phyloP scores from a whole-genome alignment of 2,888 invertebrate species.

The Endotricha flammealis region DNA sequence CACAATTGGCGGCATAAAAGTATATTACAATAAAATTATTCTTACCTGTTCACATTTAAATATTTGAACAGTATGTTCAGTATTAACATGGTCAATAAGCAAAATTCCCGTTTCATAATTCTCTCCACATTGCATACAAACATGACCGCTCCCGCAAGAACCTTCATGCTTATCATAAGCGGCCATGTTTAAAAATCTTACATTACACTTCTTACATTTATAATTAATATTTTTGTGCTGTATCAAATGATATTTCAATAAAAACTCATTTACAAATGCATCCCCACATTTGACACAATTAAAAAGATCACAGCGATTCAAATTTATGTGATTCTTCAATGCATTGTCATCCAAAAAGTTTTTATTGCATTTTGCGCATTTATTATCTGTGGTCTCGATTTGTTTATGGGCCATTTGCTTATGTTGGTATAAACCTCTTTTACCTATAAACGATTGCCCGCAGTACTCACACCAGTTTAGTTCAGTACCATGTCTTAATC shows the following conservation, averaged over 20 bases:
- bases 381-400: slow-evolving; percentile 11
- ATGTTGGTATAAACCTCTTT: slow-evolving; percentile 26
- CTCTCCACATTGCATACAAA: slow-evolving; percentile 27
- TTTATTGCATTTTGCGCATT: slow-evolving; percentile 17
- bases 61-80: slow-evolving; percentile 15
- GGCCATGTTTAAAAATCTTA: slow-evolving; percentile 3
- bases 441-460: slow-evolving; percentile 28
- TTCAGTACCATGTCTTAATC: slow-evolving; percentile 23
- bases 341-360: slow-evolving; percentile 17
- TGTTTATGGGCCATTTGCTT: slow-evolving; percentile 24
- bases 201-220: slow-evolving; percentile 11
- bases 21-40: not conserved
- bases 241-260: slow-evolving; percentile 22
- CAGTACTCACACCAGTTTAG: slow-evolving; percentile 29
- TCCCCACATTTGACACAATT: slow-evolving; percentile 27
- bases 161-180: slow-evolving; percentile 3
- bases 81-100: slow-evolving; percentile 22
- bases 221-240: not conserved
- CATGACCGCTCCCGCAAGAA: not conserved
- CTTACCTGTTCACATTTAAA: slow-evolving; percentile 17
- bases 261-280: slow-evolving; percentile 9
- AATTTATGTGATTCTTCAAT: slow-evolving; percentile 14
- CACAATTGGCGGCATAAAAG: no score
- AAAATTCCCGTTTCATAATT: slow-evolving; percentile 9
- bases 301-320: slow-evolving; percentile 7